A percentile compares a stretch with the other conserved stretches of the same genome.
Evolutionary conservation across 1,140 invertebrate genomes (phyloP).

Genomic region (Hydropsyche tenuis): DNA sequence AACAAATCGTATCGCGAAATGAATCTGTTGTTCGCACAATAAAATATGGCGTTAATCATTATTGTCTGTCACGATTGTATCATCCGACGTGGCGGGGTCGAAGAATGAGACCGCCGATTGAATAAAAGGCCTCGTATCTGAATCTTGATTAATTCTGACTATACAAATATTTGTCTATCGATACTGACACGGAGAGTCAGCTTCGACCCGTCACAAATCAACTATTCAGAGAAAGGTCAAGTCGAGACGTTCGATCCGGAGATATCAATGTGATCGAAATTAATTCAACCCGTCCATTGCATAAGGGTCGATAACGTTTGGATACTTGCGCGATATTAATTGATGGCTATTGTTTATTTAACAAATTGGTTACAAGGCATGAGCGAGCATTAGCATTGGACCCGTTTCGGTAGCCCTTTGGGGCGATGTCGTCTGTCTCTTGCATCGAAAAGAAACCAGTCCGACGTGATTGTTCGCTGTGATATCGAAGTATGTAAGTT

Average conservation of each 20-base stretch:
- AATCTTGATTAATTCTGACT: conserved; percentile 23
- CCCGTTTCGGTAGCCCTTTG: conserved; percentile 3
- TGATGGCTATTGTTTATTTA: conserved; percentile 16
- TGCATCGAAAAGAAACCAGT: conserved; percentile 18
- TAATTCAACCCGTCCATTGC: too few species aligned
- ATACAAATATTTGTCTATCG: conserved; percentile 19
- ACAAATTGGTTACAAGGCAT: conserved; percentile 1
- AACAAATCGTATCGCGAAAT: neutral
- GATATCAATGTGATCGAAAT: neutral
- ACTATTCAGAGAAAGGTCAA: neutral
- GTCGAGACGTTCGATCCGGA: neutral
- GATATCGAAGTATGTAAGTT: neutral
- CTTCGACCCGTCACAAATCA: neutral
- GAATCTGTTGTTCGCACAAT: conserved; percentile 1
- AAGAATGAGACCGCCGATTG: conserved; percentile 1
- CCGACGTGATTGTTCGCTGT: neutral
- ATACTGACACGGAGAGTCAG: neutral
- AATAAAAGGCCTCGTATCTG: conserved; percentile 4
- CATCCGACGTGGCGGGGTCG: neutral
- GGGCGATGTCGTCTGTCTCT: neutral
- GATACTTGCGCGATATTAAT: conserved; percentile 5
- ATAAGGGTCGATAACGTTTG: neutral
- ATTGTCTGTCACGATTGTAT: conserved; percentile 2
- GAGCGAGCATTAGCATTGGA: conserved; percentile 2
- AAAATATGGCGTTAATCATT: neutral